These are phyloP conservation scores for Malthinus flaveolus DNA, from an alignment of 2,888 invertebrate species.

Conservation along the genomic window DNA sequence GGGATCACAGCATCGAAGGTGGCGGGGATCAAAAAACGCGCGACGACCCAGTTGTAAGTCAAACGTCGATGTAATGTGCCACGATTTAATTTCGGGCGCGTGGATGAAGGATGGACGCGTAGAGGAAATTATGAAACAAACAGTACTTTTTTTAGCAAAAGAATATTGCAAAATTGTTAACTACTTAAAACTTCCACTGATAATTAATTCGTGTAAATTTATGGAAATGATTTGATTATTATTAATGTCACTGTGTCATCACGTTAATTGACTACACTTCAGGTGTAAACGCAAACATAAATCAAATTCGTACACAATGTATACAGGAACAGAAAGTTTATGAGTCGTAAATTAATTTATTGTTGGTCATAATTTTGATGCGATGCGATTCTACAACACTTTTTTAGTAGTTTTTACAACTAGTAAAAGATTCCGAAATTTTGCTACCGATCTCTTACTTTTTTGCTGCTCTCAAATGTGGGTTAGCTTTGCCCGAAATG, in stretches of 20 bases:
- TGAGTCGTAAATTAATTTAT: constrained; percentile 50
- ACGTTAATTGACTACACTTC: constrained; percentile 36
- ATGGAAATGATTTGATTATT: constrained; percentile 1
- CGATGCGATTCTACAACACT: constrained; percentile 34
- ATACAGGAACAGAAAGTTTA: constrained; percentile 43
- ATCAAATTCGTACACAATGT: constrained; percentile 42
- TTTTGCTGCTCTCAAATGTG: constrained; percentile 10
- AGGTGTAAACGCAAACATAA: constrained; percentile 41
- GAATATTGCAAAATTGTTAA: not conserved
- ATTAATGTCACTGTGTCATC: constrained; percentile 33
- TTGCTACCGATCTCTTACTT: constrained; percentile 14
- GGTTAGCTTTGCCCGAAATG: constrained; percentile 21
- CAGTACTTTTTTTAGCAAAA: constrained; percentile 16
- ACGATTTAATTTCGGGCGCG: constrained; percentile 22
- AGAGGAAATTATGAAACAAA: constrained; percentile 30
- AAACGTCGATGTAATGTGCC: constrained; percentile 38
- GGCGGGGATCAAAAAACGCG: constrained; percentile 28
- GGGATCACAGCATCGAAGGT: constrained; percentile 49
- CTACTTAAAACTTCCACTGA: constrained; percentile 10
- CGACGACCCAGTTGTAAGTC: constrained; percentile 34
- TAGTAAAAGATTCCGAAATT: constrained; percentile 6
- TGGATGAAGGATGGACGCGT: constrained; percentile 20
- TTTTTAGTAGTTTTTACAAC: constrained; percentile 23
- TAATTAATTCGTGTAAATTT: constrained; percentile 6
- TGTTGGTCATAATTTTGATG: constrained; percentile 45